A percentile compares a stretch with the other conserved stretches of the same genome.
Evolutionary conservation across 2,113 vertebrate genomes (phyloP).

Genomic region (Rattus norvegicus): DNA sequence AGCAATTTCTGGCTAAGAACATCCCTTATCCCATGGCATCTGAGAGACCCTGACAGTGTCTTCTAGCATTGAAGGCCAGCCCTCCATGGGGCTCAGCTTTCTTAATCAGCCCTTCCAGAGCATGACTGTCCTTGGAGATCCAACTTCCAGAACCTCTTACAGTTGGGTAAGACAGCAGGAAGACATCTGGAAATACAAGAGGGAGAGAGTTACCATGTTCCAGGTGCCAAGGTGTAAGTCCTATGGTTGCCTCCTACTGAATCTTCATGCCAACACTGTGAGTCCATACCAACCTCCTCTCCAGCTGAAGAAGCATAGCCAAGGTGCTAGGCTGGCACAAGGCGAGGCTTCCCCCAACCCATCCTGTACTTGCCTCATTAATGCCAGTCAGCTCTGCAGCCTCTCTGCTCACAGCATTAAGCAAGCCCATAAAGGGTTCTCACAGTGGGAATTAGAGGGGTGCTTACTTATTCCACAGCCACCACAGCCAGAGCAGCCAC

Average conservation of each 20-base stretch:
- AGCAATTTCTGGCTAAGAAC: background rate
- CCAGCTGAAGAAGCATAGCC: background rate
- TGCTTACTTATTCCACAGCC: background rate
- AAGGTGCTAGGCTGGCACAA: background rate
- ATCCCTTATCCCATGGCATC: background rate
- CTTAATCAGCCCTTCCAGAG: background rate
- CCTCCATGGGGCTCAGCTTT: background rate
- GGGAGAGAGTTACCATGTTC: too few species aligned
- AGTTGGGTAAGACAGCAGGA: background rate
- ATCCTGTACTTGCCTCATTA: background rate
- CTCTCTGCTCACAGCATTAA: rapidly evolving
- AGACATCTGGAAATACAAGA: background rate
- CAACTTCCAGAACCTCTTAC: background rate
- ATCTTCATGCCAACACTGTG: too few species aligned
- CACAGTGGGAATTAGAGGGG: rapidly evolving
- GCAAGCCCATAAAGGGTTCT: background rate
- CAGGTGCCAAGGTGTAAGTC: background rate
- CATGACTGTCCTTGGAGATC: background rate
- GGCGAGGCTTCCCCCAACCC: background rate
- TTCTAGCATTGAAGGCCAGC: background rate
- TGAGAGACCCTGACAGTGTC: too few species aligned
- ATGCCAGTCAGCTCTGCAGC: too few species aligned
- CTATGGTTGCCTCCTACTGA: background rate
- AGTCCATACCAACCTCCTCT: background rate
- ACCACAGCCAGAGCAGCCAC: background rate